A percentile compares a stretch with the other conserved stretches of the same genome.
phyloP scores from a whole-genome alignment of 1,140 invertebrate genomes.

The Agraylea sexmaculata region DNA sequence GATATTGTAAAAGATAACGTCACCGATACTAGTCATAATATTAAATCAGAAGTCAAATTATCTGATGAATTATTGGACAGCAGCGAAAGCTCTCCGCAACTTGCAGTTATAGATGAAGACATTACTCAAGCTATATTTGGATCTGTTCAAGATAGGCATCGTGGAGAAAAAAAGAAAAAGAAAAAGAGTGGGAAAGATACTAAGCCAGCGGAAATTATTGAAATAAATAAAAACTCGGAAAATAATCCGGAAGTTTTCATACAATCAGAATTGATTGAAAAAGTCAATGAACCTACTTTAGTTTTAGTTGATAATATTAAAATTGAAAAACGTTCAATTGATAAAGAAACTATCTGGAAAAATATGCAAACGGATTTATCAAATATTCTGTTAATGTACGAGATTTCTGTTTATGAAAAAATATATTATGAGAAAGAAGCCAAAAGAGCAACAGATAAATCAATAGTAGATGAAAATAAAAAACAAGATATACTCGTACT shows the following conservation, averaged over 20 bases:
- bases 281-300: slow-evolving; percentile 19
- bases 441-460: no score
- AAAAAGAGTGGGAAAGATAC: background rate
- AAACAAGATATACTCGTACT: no score
- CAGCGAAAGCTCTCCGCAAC: background rate
- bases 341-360: no score
- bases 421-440: no score
- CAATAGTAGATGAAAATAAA: no score
- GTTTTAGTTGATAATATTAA: slow-evolving; percentile 15
- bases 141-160: slow-evolving; percentile 34
- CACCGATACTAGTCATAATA: no score
- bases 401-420: no score
- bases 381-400: no score
- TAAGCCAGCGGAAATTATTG: slow-evolving; percentile 3
- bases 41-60: no score
- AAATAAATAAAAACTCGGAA: slow-evolving; percentile 5
- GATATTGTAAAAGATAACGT: no score
- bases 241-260: slow-evolving; percentile 14
- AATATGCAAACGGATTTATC: no score
- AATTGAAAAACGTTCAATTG: background rate
- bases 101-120: slow-evolving; percentile 8
- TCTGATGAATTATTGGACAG: no score
- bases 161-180: slow-evolving; percentile 5
- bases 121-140: slow-evolving; percentile 37
- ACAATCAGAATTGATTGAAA: slow-evolving; percentile 15